phyloP scores from a whole-genome alignment of 2,797 vertebrate species.

The Ctenosaura bakeri region DNA sequence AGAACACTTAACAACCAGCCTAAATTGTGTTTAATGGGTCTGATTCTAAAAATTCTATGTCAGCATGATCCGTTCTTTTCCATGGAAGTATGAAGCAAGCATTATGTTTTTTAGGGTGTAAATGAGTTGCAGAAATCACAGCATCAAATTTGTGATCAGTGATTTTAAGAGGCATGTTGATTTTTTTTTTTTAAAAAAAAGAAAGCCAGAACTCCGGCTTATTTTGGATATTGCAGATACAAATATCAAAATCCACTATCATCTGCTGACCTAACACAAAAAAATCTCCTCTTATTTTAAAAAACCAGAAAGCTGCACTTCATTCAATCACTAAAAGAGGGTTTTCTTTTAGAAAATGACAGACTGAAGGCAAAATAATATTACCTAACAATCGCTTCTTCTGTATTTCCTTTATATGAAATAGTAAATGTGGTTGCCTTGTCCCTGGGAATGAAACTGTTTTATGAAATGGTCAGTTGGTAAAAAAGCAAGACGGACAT shows the following conservation, averaged over 20 bases:
- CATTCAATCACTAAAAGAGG: not conserved
- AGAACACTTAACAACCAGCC: slow-evolving; percentile 56
- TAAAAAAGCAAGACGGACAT: not conserved
- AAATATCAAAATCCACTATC: not conserved
- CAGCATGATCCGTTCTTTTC: not conserved
- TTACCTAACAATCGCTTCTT: not conserved
- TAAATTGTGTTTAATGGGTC: slow-evolving; percentile 54
- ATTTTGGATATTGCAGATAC: not conserved
- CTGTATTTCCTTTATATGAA: not conserved
- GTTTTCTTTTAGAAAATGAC: not conserved
- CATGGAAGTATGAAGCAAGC: not conserved
- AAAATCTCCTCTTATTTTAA: not conserved
- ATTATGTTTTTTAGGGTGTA: not conserved
- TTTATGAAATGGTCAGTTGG: not conserved
- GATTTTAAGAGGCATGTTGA: not conserved
- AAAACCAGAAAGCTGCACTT: not conserved
- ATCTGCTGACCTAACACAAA: not conserved
- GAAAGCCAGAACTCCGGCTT: not conserved
- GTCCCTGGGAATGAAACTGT: not conserved
- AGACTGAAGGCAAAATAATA: not conserved
- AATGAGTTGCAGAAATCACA: not conserved
- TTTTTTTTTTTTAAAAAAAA: not conserved
- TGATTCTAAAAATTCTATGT: slow-evolving; percentile 29
- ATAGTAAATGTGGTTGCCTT: not conserved
- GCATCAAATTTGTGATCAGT: not conserved